These are phyloP conservation scores for Eulemur mongoz DNA, from an alignment of 2,797 vertebrate species.

Conservation along the genomic window DNA sequence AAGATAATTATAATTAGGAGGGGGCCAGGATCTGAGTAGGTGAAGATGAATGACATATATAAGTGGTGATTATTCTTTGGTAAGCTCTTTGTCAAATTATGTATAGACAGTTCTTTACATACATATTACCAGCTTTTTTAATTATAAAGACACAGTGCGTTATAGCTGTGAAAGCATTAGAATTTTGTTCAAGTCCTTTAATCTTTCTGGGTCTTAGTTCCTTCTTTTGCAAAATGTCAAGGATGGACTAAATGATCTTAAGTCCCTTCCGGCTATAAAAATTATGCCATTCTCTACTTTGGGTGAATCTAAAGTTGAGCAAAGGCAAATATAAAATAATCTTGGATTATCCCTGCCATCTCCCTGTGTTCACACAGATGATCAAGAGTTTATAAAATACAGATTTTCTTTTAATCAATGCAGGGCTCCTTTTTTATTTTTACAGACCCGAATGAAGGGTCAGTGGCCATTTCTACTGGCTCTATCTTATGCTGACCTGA, in stretches of 20 bases:
- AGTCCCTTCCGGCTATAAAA: constrained; percentile 51
- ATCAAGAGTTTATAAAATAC: constrained; percentile 20
- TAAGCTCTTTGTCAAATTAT: constrained; percentile 51
- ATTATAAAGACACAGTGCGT: constrained; percentile 37
- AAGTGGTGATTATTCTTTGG: constrained; percentile 33
- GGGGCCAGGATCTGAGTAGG: neutral
- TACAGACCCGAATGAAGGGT: too few relatives aligned
- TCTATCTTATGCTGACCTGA: too few relatives aligned
- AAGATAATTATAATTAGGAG: constrained; percentile 48
- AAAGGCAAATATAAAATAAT: constrained; percentile 55
- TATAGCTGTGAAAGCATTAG: constrained; percentile 45
- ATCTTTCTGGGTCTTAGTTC: constrained; percentile 39
- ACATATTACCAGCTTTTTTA: constrained; percentile 32
- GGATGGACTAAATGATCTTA: constrained; percentile 49
- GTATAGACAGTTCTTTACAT: constrained; percentile 27
- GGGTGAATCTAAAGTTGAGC: constrained; percentile 55
- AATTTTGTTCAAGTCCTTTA: constrained; percentile 61
- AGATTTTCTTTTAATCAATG: constrained; percentile 42
- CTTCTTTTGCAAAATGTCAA: constrained; percentile 65
- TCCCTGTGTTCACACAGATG: constrained; percentile 31
- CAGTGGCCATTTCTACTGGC: too few relatives aligned
- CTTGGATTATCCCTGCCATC: constrained; percentile 35
- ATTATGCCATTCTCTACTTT: constrained; percentile 42
- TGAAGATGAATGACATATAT: constrained; percentile 23
- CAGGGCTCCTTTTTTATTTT: too few relatives aligned